These are phyloP conservation scores for Lethrus apterus DNA, from an alignment of 1,140 invertebrate genomes.

Conservation along the genomic window DNA sequence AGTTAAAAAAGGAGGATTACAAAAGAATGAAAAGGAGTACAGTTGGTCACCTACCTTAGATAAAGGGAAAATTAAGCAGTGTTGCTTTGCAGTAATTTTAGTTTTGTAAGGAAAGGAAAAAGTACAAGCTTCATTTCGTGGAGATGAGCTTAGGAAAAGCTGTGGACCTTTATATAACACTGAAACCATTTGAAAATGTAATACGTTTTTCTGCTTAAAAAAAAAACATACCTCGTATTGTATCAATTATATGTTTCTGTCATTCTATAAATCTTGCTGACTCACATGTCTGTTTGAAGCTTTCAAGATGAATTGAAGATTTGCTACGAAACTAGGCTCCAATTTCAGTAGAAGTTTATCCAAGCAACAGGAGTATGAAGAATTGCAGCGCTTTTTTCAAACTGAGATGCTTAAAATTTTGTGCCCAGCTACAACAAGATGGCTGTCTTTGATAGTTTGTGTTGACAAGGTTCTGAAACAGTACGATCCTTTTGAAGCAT, in stretches of 20 bases:
- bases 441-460: background rate
- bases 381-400: background rate
- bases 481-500: background rate
- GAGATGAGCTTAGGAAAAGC: background rate
- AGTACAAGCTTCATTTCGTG: background rate
- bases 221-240: background rate
- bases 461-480: background rate
- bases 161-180: background rate
- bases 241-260: background rate
- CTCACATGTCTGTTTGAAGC: no score
- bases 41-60: no score
- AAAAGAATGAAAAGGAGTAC: no score
- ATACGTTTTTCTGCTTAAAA: background rate
- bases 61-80: background rate
- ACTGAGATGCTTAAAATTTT: no score
- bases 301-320: background rate
- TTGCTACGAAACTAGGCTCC: background rate
- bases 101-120: background rate
- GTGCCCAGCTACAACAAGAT: no score
- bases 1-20: no score
- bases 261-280: background rate
- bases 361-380: background rate
- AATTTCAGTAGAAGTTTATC: background rate
- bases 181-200: background rate
- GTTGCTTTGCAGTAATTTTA: background rate